Evolutionary conservation across 2,113 vertebrate genomes (phyloP).

Genomic region (Solea solea): DNA sequence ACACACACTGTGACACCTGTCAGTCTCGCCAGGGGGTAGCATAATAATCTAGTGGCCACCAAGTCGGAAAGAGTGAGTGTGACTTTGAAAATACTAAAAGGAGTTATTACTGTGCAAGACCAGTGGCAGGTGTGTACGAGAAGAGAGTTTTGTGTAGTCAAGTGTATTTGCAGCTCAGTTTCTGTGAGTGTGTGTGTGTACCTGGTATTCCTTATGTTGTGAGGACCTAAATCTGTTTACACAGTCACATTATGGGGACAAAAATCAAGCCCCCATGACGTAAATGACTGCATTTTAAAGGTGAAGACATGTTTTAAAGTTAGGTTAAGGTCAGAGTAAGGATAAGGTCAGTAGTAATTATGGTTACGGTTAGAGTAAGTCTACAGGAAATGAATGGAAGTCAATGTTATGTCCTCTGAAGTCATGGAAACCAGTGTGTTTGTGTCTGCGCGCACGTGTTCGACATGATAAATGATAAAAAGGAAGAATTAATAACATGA

Average conservation of each 20-base stretch:
- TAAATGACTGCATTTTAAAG: no score
- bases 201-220: background rate
- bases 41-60: slow-evolving; percentile 57
- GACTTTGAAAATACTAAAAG: slow-evolving; percentile 26
- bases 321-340: no score
- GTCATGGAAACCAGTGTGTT: no score
- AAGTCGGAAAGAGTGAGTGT: slow-evolving; percentile 42
- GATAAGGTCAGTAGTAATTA: no score
- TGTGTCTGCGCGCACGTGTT: no score
- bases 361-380: no score
- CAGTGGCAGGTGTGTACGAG: slow-evolving; percentile 57
- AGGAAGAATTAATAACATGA: slow-evolving; percentile 2
- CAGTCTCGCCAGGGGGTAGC: slow-evolving; percentile 56
- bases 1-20: slow-evolving; percentile 68
- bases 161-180: slow-evolving; percentile 40
- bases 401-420: no score
- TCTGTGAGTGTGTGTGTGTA: slow-evolving; percentile 11
- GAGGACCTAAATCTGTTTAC: no score
- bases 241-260: no score
- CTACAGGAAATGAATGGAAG: no score
- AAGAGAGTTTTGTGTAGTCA: slow-evolving; percentile 31
- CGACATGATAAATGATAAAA: no score
- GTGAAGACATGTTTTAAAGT: no score
- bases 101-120: slow-evolving; percentile 29
- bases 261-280: background rate